These are phyloP conservation scores for Leptoteleia sp. DNA, from an alignment of 1,140 invertebrate species.

Conservation along the genomic window DNA sequence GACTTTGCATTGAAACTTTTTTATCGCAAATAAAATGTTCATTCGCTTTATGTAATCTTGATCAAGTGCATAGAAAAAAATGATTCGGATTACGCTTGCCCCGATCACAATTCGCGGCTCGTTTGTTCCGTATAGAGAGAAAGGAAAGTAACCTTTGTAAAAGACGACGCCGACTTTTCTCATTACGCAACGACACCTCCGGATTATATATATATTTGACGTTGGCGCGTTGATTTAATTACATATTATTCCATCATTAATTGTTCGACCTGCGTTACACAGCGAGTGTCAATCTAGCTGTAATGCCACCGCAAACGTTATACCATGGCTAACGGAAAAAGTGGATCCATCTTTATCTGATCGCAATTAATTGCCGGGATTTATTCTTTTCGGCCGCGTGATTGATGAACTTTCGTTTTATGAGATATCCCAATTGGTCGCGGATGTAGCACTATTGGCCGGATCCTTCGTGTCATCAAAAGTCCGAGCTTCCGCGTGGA, in stretches of 20 bases:
- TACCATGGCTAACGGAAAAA: background rate
- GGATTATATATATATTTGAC: slow-evolving; percentile 24
- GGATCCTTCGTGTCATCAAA: no score
- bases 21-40: no score
- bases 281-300: background rate
- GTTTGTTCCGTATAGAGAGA: slow-evolving; percentile 52
- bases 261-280: slow-evolving; percentile 1
- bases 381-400: slow-evolving; percentile 8
- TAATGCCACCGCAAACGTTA: background rate
- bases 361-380: slow-evolving; percentile 14
- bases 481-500: no score
- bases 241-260: slow-evolving; percentile 25
- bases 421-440: no score
- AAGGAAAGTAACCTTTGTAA: slow-evolving; percentile 49
- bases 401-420: slow-evolving; percentile 30
- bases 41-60: background rate
- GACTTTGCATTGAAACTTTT: no score
- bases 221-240: slow-evolving; percentile 33
- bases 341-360: background rate
- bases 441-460: no score
- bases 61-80: background rate
- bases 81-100: slow-evolving; percentile 1
- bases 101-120: slow-evolving; percentile 36
- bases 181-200: slow-evolving; percentile 48
- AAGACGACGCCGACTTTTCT: slow-evolving; percentile 54